Base-by-base conservation (phyloP, 2,113 vertebrate genomes). In the Callipepla californica region DNA sequence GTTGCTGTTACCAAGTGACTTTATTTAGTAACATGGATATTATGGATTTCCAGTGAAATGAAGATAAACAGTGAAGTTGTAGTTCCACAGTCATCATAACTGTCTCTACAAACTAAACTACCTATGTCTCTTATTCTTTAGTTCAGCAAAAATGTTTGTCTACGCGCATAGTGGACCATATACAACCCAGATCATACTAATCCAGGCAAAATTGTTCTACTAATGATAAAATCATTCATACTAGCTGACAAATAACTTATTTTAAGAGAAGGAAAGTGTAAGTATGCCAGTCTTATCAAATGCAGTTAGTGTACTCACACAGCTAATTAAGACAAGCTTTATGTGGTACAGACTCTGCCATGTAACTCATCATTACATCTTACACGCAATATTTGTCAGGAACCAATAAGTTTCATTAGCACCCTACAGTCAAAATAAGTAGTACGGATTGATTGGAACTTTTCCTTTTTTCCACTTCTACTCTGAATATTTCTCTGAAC, bases 371-470 rank as follows among this genome's bases (percentile, higher is more conserved):
- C 47, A 61, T 44, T 86, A 32, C 15, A 67, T 55, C 30, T 88
- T 40, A 40, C 40, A 40, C 13, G 25, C 34, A 80, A 45, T 88
- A 86, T 69, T 85, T 74, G 48, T 48, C 48, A 61, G 36, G 69
- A 70, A 47, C n/a, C 85, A 82, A 93, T 84, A 92, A 79, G 22
- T 81, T 87, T 50, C 55, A 69, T 89, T 88, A 65, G 13, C 22
- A 48, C n/a, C 32, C 22, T 48, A 73, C 25, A 30, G 34, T 63
- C 75, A 79, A 44, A 57, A 9, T 30, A 78, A 85, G 8, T 47
- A 59, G 59, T 57, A 48, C 9, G 70, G 28, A 77, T 4, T 88
- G 38, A 83, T 10, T 11, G 32, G 3, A 19, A 30, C 28, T 83
- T 80, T 67, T 69, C 53, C 44, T 6, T 74, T 58, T 63, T 84